phyloP scores from a whole-genome alignment of 1,140 invertebrate species.

The Hyposmocoma kahamanoa region DNA sequence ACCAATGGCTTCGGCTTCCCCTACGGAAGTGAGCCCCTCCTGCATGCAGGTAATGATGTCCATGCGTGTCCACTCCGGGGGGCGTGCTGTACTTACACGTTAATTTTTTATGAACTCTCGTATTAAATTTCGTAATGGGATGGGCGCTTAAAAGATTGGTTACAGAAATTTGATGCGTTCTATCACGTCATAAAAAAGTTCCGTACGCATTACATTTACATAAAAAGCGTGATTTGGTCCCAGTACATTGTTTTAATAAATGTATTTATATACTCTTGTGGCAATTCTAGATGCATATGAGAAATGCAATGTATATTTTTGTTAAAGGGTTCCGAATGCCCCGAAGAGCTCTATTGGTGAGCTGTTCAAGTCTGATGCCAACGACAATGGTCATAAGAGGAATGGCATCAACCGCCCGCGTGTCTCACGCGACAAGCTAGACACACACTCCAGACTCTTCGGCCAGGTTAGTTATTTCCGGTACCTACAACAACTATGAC shows the following conservation, averaged over 20 bases:
- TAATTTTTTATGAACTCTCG: conserved; percentile 10
- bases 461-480: no score
- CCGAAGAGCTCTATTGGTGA: conserved; percentile 71
- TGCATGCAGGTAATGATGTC: conserved; percentile 15
- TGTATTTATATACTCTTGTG: no score
- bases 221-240: no score
- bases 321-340: conserved; percentile 67
- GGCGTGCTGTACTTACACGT: neutral
- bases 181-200: no score
- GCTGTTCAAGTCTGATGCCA: conserved; percentile 62
- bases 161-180: no score
- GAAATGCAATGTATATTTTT: no score
- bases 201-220: no score
- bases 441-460: conserved; percentile 71
- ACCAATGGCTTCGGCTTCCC: conserved; percentile 25
- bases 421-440: conserved; percentile 50
- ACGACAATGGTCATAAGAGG: conserved; percentile 50
- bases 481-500: no score
- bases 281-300: no score
- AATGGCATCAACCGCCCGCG: conserved; percentile 51
- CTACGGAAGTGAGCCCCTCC: conserved; percentile 30
- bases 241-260: no score
- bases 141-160: neutral
- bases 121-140: conserved; percentile 16
- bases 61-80: conserved; percentile 17